Evolutionary conservation across 2,888 invertebrate species (phyloP).

Genomic region (Labia minor): DNA sequence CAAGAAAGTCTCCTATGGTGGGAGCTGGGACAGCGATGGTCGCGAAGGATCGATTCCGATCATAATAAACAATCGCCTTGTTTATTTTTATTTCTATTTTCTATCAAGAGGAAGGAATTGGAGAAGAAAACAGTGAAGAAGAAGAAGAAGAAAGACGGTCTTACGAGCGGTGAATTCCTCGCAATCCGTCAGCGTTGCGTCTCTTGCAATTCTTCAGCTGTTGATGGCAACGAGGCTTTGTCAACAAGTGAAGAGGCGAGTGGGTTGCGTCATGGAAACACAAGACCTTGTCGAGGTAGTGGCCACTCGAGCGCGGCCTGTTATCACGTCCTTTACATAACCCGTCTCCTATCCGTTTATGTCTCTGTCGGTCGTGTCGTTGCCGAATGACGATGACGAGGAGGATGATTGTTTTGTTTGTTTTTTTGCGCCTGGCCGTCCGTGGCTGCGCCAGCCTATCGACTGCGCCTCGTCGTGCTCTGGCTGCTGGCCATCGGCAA

Average conservation of each 20-base stretch:
- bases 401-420: too few relatives aligned
- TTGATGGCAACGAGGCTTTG: background rate
- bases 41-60: background rate
- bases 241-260: slow-evolving; percentile 5
- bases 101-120: too few relatives aligned
- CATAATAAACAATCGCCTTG: background rate
- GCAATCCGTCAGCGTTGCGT: background rate
- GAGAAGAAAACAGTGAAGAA: background rate
- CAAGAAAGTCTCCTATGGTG: too few relatives aligned
- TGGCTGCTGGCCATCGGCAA: slow-evolving; percentile 24
- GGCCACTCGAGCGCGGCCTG: slow-evolving; percentile 8
- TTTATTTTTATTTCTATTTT: background rate
- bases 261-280: background rate
- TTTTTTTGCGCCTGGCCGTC: background rate
- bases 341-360: background rate
- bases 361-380: background rate
- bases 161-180: background rate
- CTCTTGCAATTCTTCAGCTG: background rate
- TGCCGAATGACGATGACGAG: background rate
- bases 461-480: slow-evolving; percentile 25
- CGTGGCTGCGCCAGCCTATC: slow-evolving; percentile 20
- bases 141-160: background rate
- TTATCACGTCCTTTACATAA: slow-evolving; percentile 9
- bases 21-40: too few relatives aligned
- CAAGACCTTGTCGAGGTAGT: slow-evolving; percentile 13